These are phyloP conservation scores for Ploceus nigricollis DNA, from an alignment of 2,113 vertebrate genomes.

Conservation along the genomic window DNA sequence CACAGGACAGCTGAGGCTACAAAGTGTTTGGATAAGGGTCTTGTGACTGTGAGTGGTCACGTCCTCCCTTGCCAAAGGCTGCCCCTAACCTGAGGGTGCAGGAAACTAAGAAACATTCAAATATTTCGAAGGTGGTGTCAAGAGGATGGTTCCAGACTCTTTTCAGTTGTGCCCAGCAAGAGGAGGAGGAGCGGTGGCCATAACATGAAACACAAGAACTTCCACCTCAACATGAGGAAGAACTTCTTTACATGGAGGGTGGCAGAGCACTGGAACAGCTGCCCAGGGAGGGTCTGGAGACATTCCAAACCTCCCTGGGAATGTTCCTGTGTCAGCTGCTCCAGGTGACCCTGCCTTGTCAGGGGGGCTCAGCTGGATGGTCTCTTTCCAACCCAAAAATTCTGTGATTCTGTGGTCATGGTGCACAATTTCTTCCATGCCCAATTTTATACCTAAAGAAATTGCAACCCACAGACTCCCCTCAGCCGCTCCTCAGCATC, in stretches of 20 bases:
- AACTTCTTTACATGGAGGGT: background rate
- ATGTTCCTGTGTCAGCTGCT: background rate
- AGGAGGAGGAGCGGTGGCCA: background rate
- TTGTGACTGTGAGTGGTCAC: background rate
- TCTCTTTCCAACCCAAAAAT: background rate
- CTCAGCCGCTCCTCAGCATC: background rate
- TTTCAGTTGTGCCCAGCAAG: background rate
- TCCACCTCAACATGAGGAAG: background rate
- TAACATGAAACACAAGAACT: background rate
- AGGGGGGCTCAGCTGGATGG: rapidly evolving
- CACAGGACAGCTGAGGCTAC: rapidly evolving
- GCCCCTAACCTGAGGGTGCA: background rate
- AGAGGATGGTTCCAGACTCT: background rate
- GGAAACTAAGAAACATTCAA: background rate
- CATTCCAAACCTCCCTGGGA: background rate
- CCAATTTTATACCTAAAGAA: background rate
- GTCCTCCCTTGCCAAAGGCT: background rate
- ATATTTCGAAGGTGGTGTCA: background rate
- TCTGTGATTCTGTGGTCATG: background rate
- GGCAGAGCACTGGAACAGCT: background rate
- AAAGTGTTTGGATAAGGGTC: background rate
- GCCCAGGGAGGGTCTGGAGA: background rate
- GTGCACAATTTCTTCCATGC: background rate
- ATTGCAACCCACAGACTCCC: background rate
- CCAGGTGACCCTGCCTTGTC: background rate